A percentile compares a stretch with the other conserved stretches of the same genome.
These are phyloP conservation scores for Myotis lucifugus DNA, from an alignment of 2,113 vertebrate species.

Conservation along the genomic window DNA sequence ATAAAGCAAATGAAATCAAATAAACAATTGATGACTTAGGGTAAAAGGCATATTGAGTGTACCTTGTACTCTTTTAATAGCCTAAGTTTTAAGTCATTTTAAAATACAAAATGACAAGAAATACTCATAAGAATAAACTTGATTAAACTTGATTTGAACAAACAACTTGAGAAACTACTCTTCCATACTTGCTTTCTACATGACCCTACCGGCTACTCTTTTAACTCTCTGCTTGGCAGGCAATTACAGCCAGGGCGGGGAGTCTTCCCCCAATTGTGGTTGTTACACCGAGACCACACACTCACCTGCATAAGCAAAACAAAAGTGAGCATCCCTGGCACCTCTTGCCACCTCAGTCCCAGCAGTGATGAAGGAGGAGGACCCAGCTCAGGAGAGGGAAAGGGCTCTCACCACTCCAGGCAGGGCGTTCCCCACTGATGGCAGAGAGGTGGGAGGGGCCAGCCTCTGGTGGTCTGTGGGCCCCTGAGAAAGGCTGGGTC, in stretches of 20 bases:
- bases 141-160: neutral
- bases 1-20: neutral
- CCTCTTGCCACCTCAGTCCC: neutral
- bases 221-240: neutral
- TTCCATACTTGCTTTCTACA: neutral
- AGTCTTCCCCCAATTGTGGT: neutral
- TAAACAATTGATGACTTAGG: neutral
- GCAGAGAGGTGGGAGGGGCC: neutral
- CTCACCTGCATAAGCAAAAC: neutral
- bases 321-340: neutral
- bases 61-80: neutral
- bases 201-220: neutral
- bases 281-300: neutral
- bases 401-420: neutral
- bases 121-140: neutral
- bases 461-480: neutral
- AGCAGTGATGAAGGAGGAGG: neutral
- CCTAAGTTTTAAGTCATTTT: neutral
- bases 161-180: neutral
- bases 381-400: neutral
- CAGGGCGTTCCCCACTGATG: rapidly evolving
- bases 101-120: neutral
- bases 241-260: neutral
- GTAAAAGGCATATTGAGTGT: neutral
- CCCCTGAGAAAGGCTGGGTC: neutral